Base-by-base conservation (phyloP, 2,113 vertebrate species). In the Fulmarus glacialis region DNA sequence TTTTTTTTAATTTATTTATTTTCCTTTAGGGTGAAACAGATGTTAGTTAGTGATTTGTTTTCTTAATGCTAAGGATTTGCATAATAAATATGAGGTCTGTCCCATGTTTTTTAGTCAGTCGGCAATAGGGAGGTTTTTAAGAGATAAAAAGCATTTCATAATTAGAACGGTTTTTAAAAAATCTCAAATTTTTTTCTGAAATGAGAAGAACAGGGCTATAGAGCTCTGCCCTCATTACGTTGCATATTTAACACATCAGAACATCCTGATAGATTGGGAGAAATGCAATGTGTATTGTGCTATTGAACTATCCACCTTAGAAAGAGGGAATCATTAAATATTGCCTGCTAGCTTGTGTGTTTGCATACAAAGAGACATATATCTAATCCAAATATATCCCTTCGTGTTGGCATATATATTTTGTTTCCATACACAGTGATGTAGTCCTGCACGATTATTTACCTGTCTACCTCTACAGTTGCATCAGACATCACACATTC, bases 161-260 rank as follows among this genome's bases (percentile, higher is more conserved):
- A 92, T 93, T 87, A 58, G 63, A 91, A 80, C 36, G 38, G 3
- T 9, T 40, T 12, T 26, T 32, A 1, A 8, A 68, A 52, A 36
- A 23, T 9, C 2, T 15, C 1, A 2, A 4, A n/a, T 10, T 45
- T 60, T 30, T 13, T 30, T 60, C 30, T 42, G 36, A 85, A 72
- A 85, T 3, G 62, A 70, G 90, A 92, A 78, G 80, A 95, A 62
- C 63, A 68, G 92, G 82, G 86, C 96, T 97, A 53, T 68, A 87
- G 88, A 89, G 97, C 95, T 97, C 86, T 96, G 95, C 72, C 82
- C 94, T 96, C 71, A 80, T 96, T 95, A 84, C 66, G 74, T 91
- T 97, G 98, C 98, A 97, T 96, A 94, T 97, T 93, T 96, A 97
- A 96, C 93, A 88, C 70, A 91, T 95, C 83, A 74, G 80, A 90